Evolutionary conservation across 2,888 invertebrate species (phyloP).

Genomic region (Nemapogon koenigi): DNA sequence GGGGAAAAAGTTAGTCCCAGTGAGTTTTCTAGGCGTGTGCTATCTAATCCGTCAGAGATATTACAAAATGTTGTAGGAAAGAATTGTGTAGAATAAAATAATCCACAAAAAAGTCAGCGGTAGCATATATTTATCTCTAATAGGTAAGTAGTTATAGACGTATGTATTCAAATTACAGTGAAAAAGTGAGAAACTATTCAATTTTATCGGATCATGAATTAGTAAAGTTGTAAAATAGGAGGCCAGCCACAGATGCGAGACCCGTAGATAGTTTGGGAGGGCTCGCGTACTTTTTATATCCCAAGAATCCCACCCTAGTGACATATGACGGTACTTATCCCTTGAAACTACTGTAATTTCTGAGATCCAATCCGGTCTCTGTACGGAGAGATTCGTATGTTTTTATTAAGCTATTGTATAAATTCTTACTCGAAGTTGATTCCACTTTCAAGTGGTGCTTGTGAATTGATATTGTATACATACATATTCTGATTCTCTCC

Average conservation of each 20-base stretch:
- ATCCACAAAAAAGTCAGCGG: too few relatives aligned
- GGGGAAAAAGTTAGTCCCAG: too few relatives aligned
- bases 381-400: slow-evolving; percentile 21
- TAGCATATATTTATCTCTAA: too few relatives aligned
- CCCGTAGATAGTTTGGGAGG: slow-evolving; percentile 25
- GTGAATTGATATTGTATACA: too few relatives aligned
- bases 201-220: slow-evolving; percentile 33
- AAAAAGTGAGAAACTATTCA: slow-evolving; percentile 2
- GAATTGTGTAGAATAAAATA: too few relatives aligned
- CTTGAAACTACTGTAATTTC: slow-evolving; percentile 46
- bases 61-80: too few relatives aligned
- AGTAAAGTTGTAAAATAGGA: slow-evolving; percentile 30
- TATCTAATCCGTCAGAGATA: too few relatives aligned
- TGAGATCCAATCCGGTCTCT: slow-evolving; percentile 30
- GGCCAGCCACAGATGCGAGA: slow-evolving; percentile 21
- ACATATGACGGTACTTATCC: slow-evolving; percentile 48
- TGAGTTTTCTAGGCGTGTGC: too few relatives aligned
- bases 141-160: background rate
- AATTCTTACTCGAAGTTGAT: background rate
- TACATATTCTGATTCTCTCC: too few relatives aligned
- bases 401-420: slow-evolving; percentile 9
- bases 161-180: background rate
- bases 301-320: slow-evolving; percentile 24
- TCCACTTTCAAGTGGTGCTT: too few relatives aligned
- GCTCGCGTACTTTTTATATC: slow-evolving; percentile 25